A percentile compares a stretch with the other conserved stretches of the same genome.
phyloP scores from a whole-genome alignment of 2,888 invertebrate genomes.

The Nemotelus pantherinus region DNA sequence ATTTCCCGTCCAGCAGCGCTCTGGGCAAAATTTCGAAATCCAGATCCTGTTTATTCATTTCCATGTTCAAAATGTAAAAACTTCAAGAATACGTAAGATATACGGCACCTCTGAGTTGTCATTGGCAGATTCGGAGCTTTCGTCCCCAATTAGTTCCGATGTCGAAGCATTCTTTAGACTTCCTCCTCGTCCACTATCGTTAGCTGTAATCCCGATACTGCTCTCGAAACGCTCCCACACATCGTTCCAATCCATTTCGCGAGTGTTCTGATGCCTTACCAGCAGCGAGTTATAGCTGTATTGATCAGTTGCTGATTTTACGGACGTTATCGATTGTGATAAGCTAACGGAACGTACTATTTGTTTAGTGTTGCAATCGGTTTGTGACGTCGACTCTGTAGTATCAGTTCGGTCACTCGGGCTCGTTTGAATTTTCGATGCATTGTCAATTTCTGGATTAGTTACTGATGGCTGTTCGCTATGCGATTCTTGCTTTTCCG shows the following conservation, averaged over 20 bases:
- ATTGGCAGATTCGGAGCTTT: no score
- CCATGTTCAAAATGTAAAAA: neutral
- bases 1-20: conserved; percentile 65
- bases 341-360: conserved; percentile 59
- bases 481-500: no score
- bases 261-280: conserved; percentile 60
- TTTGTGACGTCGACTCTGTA: neutral
- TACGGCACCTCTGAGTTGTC: no score
- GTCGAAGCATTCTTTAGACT: neutral
- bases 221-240: conserved; percentile 67
- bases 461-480: no score
- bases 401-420: neutral
- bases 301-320: conserved; percentile 59
- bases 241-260: conserved; percentile 66
- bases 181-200: neutral
- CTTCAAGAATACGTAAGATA: no score
- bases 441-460: no score
- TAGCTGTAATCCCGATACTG: conserved; percentile 50
- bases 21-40: conserved; percentile 71
- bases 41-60: conserved; percentile 62
- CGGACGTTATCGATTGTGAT: conserved; percentile 55
- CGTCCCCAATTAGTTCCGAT: neutral
- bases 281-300: conserved; percentile 62
- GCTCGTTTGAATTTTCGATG: neutral
- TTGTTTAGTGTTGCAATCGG: conserved; percentile 51